phyloP scores from a whole-genome alignment of 2,888 invertebrate genomes.

The Coelopa pilipes region DNA sequence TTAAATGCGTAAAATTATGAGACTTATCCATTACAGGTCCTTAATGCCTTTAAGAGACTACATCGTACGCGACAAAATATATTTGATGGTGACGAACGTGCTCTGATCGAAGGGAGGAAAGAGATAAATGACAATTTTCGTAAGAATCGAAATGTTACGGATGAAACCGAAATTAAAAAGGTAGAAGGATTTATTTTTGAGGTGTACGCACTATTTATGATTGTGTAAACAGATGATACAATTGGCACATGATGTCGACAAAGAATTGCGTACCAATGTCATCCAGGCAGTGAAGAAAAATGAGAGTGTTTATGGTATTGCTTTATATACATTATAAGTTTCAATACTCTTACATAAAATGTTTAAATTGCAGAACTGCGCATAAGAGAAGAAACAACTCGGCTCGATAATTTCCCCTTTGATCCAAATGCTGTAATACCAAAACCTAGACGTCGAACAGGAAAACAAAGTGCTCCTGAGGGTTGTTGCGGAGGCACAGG shows the following conservation, averaged over 20 bases:
- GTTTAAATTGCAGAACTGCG: constrained; percentile 52
- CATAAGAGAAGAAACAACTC: constrained; percentile 59
- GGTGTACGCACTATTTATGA: background rate
- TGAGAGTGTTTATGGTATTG: constrained; percentile 76
- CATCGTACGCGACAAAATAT: constrained; percentile 76
- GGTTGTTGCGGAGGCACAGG: constrained; percentile 49
- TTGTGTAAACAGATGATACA: constrained; percentile 71
- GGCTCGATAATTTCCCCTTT: constrained; percentile 73
- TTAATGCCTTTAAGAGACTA: constrained; percentile 77
- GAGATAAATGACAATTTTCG: constrained; percentile 81
- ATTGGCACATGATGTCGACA: constrained; percentile 76
- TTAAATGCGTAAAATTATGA: background rate
- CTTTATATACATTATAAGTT: constrained; percentile 11
- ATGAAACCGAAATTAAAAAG: constrained; percentile 73
- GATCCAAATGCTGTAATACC: constrained; percentile 69
- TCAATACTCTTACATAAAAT: background rate
- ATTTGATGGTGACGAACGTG: constrained; percentile 75
- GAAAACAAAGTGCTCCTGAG: constrained; percentile 35
- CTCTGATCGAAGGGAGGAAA: constrained; percentile 73
- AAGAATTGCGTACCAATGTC: constrained; percentile 77
- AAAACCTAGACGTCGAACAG: constrained; percentile 50
- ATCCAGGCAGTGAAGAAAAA: constrained; percentile 78
- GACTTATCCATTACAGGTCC: constrained; percentile 67
- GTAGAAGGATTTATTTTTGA: constrained; percentile 63
- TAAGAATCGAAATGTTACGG: constrained; percentile 74